Evolutionary conservation across 2,797 vertebrate genomes (phyloP).

Genomic region (Holocentrus rufus): DNA sequence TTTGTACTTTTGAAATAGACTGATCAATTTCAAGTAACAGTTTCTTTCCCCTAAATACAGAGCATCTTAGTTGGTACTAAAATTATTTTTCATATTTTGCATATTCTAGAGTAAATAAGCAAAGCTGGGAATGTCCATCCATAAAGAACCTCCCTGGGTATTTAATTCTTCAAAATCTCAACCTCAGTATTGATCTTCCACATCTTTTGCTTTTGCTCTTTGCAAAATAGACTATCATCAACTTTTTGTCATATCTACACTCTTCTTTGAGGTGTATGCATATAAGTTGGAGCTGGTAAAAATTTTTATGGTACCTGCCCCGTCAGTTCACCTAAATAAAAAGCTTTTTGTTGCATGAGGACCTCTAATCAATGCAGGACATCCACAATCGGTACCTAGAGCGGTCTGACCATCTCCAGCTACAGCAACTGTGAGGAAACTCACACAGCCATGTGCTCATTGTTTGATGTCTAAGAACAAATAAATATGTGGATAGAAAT

Average conservation of each 20-base stretch:
- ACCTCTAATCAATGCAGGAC: too few relatives aligned
- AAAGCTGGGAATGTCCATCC: too few relatives aligned
- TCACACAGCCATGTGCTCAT: background rate
- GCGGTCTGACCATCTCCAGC: background rate
- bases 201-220: background rate
- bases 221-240: background rate
- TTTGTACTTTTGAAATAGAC: too few relatives aligned
- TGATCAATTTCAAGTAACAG: too few relatives aligned
- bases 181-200: too few relatives aligned
- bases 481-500: constrained; percentile 43
- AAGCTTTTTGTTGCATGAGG: background rate
- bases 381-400: background rate
- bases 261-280: too few relatives aligned
- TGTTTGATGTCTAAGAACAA: constrained; percentile 13
- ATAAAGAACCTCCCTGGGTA: background rate
- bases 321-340: background rate
- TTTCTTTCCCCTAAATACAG: too few relatives aligned
- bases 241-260: too few relatives aligned
- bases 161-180: background rate
- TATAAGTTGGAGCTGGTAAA: too few relatives aligned
- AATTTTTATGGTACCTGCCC: too few relatives aligned
- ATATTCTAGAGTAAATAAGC: background rate
- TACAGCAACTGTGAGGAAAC: background rate
- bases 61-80: background rate
- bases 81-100: background rate